phyloP scores from a whole-genome alignment of 2,797 vertebrate species.

The Sternarchorhynchus goeldii region DNA sequence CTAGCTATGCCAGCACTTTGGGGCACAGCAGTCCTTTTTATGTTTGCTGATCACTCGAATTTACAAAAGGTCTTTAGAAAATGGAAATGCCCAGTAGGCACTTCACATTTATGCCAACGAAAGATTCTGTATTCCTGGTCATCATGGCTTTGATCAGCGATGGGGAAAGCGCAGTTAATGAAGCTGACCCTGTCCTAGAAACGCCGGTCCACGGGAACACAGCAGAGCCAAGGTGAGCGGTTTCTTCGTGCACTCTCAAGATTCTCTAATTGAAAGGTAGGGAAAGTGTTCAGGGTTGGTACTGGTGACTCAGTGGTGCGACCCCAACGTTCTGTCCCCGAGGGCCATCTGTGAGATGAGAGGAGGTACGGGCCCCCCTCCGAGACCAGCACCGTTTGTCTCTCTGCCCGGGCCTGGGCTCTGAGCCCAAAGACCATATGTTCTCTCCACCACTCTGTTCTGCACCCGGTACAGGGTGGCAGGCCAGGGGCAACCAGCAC shows the following conservation, averaged over 20 bases:
- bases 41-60: too few relatives aligned
- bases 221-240: neutral
- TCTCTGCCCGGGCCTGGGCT: constrained; percentile 60
- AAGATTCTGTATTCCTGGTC: too few relatives aligned
- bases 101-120: too few relatives aligned
- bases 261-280: neutral
- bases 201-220: neutral
- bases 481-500: constrained; percentile 40
- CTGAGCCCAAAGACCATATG: constrained; percentile 67
- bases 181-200: neutral
- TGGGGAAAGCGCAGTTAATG: neutral
- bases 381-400: constrained; percentile 58
- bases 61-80: too few relatives aligned
- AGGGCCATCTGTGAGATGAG: constrained; percentile 53
- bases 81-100: too few relatives aligned
- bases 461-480: constrained; percentile 14
- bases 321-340: constrained; percentile 11
- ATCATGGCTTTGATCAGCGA: too few relatives aligned
- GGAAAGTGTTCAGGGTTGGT: too few relatives aligned
- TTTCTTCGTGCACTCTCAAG: neutral
- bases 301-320: neutral
- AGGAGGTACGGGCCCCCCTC: constrained; percentile 32
- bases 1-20: neutral
- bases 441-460: constrained; percentile 46
- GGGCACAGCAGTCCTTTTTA: neutral